Evolutionary conservation across 2,888 invertebrate genomes (phyloP).

Genomic region (Trissolcus japonicus): DNA sequence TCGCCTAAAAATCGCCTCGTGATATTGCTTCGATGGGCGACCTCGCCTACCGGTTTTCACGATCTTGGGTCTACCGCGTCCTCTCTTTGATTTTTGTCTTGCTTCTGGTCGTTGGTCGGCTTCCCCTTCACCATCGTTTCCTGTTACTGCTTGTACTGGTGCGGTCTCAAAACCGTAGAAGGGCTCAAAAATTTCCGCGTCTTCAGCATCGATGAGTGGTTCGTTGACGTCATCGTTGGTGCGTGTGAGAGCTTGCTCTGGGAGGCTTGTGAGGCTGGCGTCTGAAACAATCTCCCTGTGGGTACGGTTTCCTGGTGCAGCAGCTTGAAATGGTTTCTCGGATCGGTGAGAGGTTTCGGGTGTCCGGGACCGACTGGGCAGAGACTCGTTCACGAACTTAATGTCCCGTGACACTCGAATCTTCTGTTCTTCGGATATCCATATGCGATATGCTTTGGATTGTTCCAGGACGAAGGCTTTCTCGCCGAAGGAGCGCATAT

Average conservation of each 20-base stretch:
- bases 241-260: not conserved
- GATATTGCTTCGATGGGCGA: constrained; percentile 27
- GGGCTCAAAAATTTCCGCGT: constrained; percentile 6
- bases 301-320: not conserved
- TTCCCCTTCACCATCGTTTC: constrained; percentile 49
- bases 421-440: constrained; percentile 7
- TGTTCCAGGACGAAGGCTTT: constrained; percentile 15
- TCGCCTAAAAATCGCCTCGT: constrained; percentile 13
- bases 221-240: not conserved
- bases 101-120: no score
- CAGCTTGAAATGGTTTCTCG: no score
- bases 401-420: constrained; percentile 17
- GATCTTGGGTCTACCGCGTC: constrained; percentile 10
- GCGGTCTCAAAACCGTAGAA: constrained; percentile 21
- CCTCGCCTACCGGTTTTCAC: constrained; percentile 12
- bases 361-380: not conserved
- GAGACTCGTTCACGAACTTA: constrained; percentile 15
- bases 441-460: constrained; percentile 16
- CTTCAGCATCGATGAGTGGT: not conserved
- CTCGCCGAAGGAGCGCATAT: constrained; percentile 27
- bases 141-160: constrained; percentile 32
- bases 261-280: not conserved
- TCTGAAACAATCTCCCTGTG: not conserved
- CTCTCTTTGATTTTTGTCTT: constrained; percentile 47
- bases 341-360: not conserved